These are phyloP conservation scores for Chymomyza amoena DNA, from an alignment of 2,888 invertebrate genomes.

Conservation along the genomic window DNA sequence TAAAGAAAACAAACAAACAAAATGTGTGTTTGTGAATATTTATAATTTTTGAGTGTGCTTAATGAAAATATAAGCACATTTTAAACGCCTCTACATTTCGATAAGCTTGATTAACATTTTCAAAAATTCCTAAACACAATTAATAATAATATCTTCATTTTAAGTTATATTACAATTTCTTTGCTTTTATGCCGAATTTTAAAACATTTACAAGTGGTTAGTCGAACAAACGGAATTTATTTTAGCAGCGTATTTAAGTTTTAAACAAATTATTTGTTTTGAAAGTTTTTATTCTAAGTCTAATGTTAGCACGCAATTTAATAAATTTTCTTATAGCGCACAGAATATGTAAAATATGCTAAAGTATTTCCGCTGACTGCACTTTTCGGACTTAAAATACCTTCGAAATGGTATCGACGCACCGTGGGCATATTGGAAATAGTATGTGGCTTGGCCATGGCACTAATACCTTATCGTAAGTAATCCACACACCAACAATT, in stretches of 20 bases:
- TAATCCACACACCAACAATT: conserved; percentile 43
- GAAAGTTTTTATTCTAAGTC: background rate
- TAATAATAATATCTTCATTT: no score
- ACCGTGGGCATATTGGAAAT: conserved; percentile 91
- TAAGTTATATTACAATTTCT: no score
- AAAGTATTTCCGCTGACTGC: conserved; percentile 93
- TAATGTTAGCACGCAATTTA: background rate
- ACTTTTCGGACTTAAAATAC: conserved; percentile 90
- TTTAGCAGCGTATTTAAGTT: no score
- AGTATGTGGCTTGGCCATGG: conserved; percentile 89
- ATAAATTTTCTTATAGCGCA: conserved; percentile 83
- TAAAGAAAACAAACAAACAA: conserved; percentile 14
- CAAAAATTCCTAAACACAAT: no score
- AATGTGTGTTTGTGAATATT: conserved; percentile 22
- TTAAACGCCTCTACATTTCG: background rate
- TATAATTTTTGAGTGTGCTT: conserved; percentile 41
- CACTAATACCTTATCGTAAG: conserved; percentile 91
- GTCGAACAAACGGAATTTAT: no score
- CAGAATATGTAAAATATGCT: conserved; percentile 97
- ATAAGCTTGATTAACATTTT: no score
- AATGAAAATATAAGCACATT: background rate
- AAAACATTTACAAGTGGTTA: no score
- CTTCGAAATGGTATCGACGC: conserved; percentile 94
- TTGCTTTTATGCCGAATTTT: no score
- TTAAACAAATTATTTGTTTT: background rate